Evolutionary conservation across 2,797 vertebrate genomes (phyloP).

Genomic region (Podarcis lilfordi): DNA sequence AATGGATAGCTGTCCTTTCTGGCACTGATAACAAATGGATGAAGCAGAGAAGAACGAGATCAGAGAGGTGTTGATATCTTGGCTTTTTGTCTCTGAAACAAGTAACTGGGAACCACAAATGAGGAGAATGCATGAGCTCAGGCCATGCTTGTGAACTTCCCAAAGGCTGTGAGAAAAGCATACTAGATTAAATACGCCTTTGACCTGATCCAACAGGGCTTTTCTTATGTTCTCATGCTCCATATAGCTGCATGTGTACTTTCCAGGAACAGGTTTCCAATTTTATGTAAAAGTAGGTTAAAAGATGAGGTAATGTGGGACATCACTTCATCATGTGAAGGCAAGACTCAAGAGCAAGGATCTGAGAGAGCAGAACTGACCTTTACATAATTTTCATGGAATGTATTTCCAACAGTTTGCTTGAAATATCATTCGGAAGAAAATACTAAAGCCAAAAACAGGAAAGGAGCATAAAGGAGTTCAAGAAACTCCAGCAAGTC

Average conservation of each 20-base stretch:
- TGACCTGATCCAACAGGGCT: no score
- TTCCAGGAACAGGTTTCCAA: neutral
- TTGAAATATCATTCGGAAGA: slow-evolving; percentile 23
- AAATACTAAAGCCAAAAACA: neutral
- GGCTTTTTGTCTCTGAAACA: neutral
- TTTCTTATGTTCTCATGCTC: no score
- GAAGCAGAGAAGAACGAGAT: neutral
- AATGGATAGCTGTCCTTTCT: neutral
- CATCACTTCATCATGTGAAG: neutral
- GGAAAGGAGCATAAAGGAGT: neutral
- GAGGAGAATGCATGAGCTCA: no score
- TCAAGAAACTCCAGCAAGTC: neutral
- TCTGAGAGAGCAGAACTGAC: neutral
- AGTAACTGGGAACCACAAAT: no score
- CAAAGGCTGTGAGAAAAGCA: no score
- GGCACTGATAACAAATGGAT: neutral
- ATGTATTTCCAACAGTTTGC: slow-evolving; percentile 12
- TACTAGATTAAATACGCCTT: no score
- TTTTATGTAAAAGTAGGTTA: neutral
- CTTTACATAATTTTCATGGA: slow-evolving; percentile 8
- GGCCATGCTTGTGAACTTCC: no score
- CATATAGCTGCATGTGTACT: neutral
- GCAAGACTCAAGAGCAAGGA: neutral
- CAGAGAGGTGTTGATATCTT: neutral
- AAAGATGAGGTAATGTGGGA: slow-evolving; percentile 3